Conservation (phyloP, 2,888 invertebrate species). For the Rhodophaea formosa region DNA sequence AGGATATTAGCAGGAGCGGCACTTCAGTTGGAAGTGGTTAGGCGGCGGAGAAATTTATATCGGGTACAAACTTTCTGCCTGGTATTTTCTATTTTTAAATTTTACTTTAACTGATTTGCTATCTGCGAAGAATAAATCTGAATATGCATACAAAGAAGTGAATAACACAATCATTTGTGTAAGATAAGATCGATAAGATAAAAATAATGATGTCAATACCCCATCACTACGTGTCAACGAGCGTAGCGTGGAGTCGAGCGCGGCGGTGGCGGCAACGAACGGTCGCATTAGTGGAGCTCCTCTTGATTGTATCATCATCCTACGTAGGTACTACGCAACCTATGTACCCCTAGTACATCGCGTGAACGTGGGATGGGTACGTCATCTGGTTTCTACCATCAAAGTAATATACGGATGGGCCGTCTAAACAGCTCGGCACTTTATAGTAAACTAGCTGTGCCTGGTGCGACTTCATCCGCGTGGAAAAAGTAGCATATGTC, state of each 20-base stretch:
- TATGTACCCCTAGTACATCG: slow-evolving; percentile 17
- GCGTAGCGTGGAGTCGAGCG: slow-evolving; percentile 26
- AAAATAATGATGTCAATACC: slow-evolving; percentile 1
- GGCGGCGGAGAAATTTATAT: too few species aligned
- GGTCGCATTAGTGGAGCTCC: slow-evolving; percentile 37
- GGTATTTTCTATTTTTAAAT: too few species aligned
- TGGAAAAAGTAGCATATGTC: too few species aligned
- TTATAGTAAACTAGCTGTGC: too few species aligned
- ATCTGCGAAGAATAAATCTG: too few species aligned
- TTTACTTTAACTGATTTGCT: too few species aligned
- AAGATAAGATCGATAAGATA: neutral
- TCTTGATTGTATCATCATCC: slow-evolving; percentile 36
- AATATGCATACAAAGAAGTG: too few species aligned
- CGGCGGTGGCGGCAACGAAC: slow-evolving; percentile 31
- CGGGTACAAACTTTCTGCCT: too few species aligned
- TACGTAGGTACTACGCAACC: slow-evolving; percentile 13
- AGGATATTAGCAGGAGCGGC: too few species aligned
- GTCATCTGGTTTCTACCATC: slow-evolving; percentile 5
- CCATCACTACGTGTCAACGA: slow-evolving; percentile 10
- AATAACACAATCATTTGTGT: neutral
- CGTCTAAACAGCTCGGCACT: too few species aligned
- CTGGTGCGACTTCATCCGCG: too few species aligned
- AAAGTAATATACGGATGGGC: neutral
- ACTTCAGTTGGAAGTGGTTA: too few species aligned
- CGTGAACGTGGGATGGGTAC: slow-evolving; percentile 20